Evolutionary conservation across 1,140 invertebrate genomes (phyloP).

Genomic region (Euwallacea fornicatus): DNA sequence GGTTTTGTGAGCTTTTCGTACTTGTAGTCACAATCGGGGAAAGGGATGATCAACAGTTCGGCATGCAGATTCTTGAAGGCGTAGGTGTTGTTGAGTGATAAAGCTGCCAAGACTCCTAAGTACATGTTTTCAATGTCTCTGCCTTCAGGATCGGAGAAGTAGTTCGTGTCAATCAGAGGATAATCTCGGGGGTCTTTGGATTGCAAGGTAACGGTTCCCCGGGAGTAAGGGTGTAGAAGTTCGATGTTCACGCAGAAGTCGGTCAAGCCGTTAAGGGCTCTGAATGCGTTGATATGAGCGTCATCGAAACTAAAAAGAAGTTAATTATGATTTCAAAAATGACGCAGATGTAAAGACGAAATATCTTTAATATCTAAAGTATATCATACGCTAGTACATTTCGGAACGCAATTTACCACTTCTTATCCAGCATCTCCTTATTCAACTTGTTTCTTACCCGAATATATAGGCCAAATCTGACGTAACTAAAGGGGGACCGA

Average conservation of each 20-base stretch:
- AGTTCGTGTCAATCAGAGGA: constrained; percentile 69
- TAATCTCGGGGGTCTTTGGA: constrained; percentile 62
- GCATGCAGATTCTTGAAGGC: constrained; percentile 53
- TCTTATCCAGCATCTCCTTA: no score
- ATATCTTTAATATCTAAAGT: no score
- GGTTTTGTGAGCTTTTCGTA: constrained; percentile 40
- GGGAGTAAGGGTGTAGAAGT: constrained; percentile 67
- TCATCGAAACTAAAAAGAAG: constrained; percentile 59
- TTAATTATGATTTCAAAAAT: constrained; percentile 41
- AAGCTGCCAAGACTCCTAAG: constrained; percentile 56
- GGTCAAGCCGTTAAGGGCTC: neutral
- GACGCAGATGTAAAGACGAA: neutral
- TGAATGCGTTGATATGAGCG: constrained; percentile 9
- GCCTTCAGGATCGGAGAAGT: constrained; percentile 58
- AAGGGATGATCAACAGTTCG: constrained; percentile 48
- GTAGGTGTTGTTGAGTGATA: constrained; percentile 57
- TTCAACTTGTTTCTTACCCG: constrained; percentile 37
- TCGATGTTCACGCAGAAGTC: constrained; percentile 51
- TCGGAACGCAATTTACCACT: no score
- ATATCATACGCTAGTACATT: no score
- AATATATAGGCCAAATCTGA: constrained; percentile 57
- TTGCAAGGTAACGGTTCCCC: constrained; percentile 60
- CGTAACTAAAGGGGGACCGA: constrained; percentile 47
- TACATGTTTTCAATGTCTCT: constrained; percentile 59
- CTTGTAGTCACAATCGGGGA: constrained; percentile 50